Evolutionary conservation across 2,888 invertebrate species (phyloP).

Genomic region (Chydorus sphaericus): DNA sequence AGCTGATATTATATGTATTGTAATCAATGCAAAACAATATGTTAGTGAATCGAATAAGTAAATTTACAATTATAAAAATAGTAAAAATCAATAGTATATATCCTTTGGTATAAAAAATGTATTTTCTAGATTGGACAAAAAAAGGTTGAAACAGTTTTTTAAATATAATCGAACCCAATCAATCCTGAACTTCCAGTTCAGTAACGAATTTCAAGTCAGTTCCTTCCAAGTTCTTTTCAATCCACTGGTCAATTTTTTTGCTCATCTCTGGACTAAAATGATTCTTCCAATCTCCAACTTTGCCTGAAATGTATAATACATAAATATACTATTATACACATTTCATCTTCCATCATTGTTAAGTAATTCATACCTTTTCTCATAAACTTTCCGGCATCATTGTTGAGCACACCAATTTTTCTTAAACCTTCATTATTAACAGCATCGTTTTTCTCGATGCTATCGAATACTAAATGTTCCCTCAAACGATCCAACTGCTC

Average conservation of each 20-base stretch:
- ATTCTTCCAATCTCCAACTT: constrained; percentile 67
- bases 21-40: no score
- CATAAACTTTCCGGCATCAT: constrained; percentile 14
- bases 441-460: constrained; percentile 65
- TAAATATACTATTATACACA: background rate
- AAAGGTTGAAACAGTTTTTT: no score
- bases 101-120: no score
- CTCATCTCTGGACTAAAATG: constrained; percentile 58
- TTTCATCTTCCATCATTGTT: no score
- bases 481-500: constrained; percentile 48
- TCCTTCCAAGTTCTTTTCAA: constrained; percentile 32
- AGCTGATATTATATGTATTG: no score
- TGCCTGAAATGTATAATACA: no score
- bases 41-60: no score
- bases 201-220: constrained; percentile 1
- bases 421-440: constrained; percentile 37
- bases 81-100: no score
- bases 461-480: constrained; percentile 60
- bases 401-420: background rate
- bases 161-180: no score
- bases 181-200: constrained; percentile 8
- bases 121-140: no score
- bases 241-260: constrained; percentile 55
- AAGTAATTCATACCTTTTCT: constrained; percentile 9
- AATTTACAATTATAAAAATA: no score